Percentiles rank a stretch among this genome's conserved stretches.
phyloP scores from a whole-genome alignment of 2,888 invertebrate genomes.

The Lordiphosa fenestrarum region DNA sequence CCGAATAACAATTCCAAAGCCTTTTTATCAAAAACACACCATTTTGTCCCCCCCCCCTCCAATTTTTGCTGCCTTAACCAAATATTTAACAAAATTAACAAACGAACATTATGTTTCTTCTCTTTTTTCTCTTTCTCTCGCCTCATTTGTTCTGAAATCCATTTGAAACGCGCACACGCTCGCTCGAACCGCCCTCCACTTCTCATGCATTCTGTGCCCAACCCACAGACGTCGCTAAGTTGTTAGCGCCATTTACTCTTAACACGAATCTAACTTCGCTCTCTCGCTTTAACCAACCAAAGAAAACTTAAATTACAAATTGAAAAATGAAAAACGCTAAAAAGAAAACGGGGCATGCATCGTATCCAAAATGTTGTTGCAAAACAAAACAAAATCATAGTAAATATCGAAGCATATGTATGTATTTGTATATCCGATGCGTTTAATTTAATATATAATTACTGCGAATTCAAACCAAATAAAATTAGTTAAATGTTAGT shows the following conservation, averaged over 20 bases:
- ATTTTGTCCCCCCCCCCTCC: too few relatives aligned
- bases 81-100: slow-evolving; percentile 24
- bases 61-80: neutral
- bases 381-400: too few relatives aligned
- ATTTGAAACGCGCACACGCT: slow-evolving; percentile 33
- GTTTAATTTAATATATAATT: too few relatives aligned
- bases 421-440: too few relatives aligned
- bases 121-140: slow-evolving; percentile 57
- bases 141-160: slow-evolving; percentile 18
- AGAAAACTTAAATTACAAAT: slow-evolving; percentile 20
- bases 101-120: slow-evolving; percentile 48
- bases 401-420: too few relatives aligned
- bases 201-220: slow-evolving; percentile 4
- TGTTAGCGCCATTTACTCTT: slow-evolving; percentile 44
- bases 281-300: slow-evolving; percentile 54
- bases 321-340: neutral
- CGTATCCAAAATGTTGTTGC: too few relatives aligned
- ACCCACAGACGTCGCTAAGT: slow-evolving; percentile 61
- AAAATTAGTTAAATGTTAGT: too few relatives aligned
- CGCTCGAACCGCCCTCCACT: neutral
- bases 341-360: too few relatives aligned
- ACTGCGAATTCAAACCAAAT: too few relatives aligned
- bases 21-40: too few relatives aligned
- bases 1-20: too few relatives aligned
- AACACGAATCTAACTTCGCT: neutral